phyloP scores from a whole-genome alignment of 2,113 vertebrate species.

The Reinhardtius hippoglossoides region DNA sequence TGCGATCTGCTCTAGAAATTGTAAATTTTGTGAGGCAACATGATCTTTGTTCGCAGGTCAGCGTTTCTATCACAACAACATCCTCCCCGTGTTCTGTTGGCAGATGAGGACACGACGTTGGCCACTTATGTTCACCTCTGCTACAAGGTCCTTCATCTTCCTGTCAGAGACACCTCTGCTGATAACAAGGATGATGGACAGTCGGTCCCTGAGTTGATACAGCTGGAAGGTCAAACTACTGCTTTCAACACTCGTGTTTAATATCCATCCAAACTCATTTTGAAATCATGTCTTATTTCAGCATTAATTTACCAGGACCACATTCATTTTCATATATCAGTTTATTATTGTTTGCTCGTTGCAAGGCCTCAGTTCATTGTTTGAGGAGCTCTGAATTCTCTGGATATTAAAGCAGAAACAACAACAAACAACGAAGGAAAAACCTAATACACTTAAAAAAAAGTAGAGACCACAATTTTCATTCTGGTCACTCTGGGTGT shows the following conservation, averaged over 20 bases:
- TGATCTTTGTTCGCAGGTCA: neutral
- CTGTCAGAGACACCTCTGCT: neutral
- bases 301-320: neutral
- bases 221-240: neutral
- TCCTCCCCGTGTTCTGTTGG: neutral
- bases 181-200: neutral
- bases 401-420: neutral
- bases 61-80: neutral
- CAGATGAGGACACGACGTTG: neutral
- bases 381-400: neutral
- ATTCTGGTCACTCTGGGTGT: neutral
- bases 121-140: neutral
- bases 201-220: neutral
- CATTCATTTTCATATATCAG: neutral
- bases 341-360: neutral
- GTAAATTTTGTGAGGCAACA: neutral
- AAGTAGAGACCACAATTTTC: neutral
- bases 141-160: neutral
- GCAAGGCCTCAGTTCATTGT: neutral
- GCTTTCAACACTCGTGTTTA: neutral
- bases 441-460: neutral
- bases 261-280: neutral
- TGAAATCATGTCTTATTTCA: neutral
- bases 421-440: neutral
- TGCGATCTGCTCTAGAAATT: neutral